Conservation (phyloP, 2,888 invertebrate species). For the Hirudinaria manillensis region DNA sequence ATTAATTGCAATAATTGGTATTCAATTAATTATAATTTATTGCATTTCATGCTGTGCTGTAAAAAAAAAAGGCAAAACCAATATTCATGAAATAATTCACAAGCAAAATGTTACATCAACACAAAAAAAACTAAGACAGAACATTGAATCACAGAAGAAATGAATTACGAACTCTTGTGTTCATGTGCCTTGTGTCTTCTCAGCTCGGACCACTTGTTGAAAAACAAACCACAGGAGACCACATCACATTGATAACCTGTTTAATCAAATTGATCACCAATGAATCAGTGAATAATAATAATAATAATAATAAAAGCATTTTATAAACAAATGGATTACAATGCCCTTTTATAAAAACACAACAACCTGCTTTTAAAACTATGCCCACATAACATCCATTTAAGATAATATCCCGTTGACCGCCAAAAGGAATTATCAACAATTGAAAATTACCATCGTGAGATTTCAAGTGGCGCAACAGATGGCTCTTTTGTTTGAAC, state of each 20-base stretch:
- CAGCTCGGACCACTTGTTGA: conserved; percentile 22
- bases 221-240: not conserved
- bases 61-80: no score
- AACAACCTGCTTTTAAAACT: no score
- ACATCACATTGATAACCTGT: conserved; percentile 17
- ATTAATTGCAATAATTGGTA: no score
- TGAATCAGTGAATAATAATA: not conserved
- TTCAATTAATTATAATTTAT: no score
- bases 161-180: not conserved
- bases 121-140: not conserved
- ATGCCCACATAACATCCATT: no score
- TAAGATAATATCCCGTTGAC: no score
- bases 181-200: conserved; percentile 19
- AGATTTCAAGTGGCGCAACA: conserved; percentile 13
- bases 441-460: conserved; percentile 9
- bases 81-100: no score
- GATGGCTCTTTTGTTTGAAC: conserved; percentile 21
- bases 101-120: not conserved
- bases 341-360: no score
- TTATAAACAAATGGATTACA: not conserved
- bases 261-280: no score
- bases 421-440: no score
- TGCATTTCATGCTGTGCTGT: no score
- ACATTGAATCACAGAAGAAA: not conserved
- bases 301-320: not conserved